A percentile compares a stretch with the other conserved stretches of the same genome.
Evolutionary conservation across 2,113 vertebrate genomes (phyloP).

Genomic region (Cyanoderma ruficeps): DNA sequence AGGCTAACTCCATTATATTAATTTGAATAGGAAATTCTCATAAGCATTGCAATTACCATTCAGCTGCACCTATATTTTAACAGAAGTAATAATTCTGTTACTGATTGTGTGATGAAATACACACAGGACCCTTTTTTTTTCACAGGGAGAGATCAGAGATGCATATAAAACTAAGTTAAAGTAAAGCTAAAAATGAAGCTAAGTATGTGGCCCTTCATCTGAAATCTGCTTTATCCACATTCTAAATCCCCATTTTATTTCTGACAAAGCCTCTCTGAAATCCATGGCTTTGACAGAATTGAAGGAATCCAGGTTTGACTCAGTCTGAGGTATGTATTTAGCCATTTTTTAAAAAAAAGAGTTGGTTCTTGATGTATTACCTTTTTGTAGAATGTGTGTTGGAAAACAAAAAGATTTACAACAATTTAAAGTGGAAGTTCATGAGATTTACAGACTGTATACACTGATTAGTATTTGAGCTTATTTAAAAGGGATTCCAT

Average conservation of each 20-base stretch:
- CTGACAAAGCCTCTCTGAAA: conserved; percentile 35
- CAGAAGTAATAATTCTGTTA: background rate
- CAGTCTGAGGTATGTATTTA: background rate
- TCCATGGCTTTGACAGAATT: background rate
- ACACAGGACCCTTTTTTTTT: background rate
- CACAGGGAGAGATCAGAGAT: background rate
- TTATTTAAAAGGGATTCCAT: conserved; percentile 8
- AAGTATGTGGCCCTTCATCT: background rate
- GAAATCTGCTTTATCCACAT: conserved; percentile 27
- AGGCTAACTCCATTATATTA: background rate
- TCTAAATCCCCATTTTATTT: conserved; percentile 24
- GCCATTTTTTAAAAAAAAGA: background rate
- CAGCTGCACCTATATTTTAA: background rate
- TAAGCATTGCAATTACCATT: background rate
- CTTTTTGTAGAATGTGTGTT: background rate
- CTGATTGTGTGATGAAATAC: background rate
- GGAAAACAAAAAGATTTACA: background rate
- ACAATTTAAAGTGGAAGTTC: background rate
- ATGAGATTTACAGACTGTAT: background rate
- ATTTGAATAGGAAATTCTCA: background rate
- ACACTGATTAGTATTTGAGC: background rate
- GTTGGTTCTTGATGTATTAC: background rate
- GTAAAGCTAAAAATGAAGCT: background rate
- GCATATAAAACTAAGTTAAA: background rate
- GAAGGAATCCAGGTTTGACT: background rate